These are phyloP conservation scores for Deilephila elpenor DNA, from an alignment of 2,888 invertebrate species.

Conservation along the genomic window DNA sequence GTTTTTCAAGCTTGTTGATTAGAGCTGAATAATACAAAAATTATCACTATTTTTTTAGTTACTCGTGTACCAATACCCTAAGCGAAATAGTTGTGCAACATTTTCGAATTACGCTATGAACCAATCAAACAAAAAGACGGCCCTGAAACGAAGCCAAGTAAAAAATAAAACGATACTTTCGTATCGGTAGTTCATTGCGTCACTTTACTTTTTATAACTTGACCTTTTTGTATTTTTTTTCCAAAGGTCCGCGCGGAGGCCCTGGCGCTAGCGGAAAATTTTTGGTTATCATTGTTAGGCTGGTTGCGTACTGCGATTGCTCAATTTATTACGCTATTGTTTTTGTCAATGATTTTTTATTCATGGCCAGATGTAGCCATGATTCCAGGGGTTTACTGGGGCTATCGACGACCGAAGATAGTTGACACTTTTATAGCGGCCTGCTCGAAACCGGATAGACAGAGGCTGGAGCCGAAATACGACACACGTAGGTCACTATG, in stretches of 20 bases:
- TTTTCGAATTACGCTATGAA: conserved; percentile 25
- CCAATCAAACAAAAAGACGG: conserved; percentile 38
- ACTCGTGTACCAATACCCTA: neutral
- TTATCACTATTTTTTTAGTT: neutral
- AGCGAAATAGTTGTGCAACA: conserved; percentile 27
- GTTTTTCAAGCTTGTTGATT: too few species aligned
- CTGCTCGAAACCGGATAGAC: too few species aligned
- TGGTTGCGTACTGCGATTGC: conserved; percentile 25
- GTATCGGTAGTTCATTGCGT: conserved; percentile 47
- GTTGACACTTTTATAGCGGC: too few species aligned
- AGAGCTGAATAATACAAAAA: too few species aligned
- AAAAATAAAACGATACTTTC: conserved; percentile 46
- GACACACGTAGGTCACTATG: too few species aligned
- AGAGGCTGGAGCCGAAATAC: too few species aligned
- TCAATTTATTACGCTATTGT: conserved; percentile 31
- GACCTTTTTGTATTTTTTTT: conserved; percentile 46
- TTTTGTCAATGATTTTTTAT: conserved; percentile 7
- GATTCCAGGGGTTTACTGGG: neutral
- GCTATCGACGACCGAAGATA: too few species aligned
- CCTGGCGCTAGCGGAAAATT: conserved; percentile 41
- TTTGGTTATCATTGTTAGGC: conserved; percentile 35
- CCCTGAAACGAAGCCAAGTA: conserved; percentile 40
- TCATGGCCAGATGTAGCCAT: neutral
- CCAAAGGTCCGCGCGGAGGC: conserved; percentile 35
- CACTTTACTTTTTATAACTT: conserved; percentile 41